Base-by-base conservation (phyloP, 2,797 vertebrate species). In the Chaetodon trifasciatus region DNA sequence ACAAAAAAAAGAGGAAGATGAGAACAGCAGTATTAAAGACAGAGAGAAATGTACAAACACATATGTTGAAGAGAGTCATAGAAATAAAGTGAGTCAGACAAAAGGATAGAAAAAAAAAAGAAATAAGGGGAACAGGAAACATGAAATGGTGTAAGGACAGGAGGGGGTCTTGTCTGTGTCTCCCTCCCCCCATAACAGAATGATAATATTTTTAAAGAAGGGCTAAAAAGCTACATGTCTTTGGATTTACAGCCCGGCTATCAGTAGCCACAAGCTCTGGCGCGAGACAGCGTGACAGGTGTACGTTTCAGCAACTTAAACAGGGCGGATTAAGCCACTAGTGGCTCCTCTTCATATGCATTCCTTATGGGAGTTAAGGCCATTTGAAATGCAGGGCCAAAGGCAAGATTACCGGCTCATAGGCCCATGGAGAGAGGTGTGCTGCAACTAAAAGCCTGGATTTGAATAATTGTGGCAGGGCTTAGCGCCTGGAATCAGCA, bases 361-460 rank as follows among this genome's bases (percentile, higher is more conserved):
- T 98, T 97, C 97, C 97, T 99, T 98, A 97, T 95, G 97, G 97
- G 97, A 99, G 97, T 98, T 98, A 98, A 98, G 97, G 97, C 97
- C 97, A 97, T 99, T 97, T 97, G 97, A 98, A 97, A 98, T 98
- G 97, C 97, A 97, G 97, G 97, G 98, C 97, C 97, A 97, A 97
- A 95, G 97, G 97, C 96, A 96, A 98, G 97, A 98, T 98, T 98
- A 98, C 95, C 96, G 96, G 97, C 95, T 97, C 96, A 97, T 91
- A 96, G 97, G 97, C 97, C 97, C 97, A 96, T 96, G 96, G 97
- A 96, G 97, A 98, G 97, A 97, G 97, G 96, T 97, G 96, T 97
- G 97, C 97, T 97, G 97, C 96, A 97, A 97, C 97, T 99, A 98
- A 98, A 98, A 97, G 97, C 97, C 96, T 93, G 97, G 97, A 98